A percentile compares a stretch with the other conserved stretches of the same genome.
Evolutionary conservation across 2,888 invertebrate genomes (phyloP).

Genomic region (Pardosa pseudoannulata): DNA sequence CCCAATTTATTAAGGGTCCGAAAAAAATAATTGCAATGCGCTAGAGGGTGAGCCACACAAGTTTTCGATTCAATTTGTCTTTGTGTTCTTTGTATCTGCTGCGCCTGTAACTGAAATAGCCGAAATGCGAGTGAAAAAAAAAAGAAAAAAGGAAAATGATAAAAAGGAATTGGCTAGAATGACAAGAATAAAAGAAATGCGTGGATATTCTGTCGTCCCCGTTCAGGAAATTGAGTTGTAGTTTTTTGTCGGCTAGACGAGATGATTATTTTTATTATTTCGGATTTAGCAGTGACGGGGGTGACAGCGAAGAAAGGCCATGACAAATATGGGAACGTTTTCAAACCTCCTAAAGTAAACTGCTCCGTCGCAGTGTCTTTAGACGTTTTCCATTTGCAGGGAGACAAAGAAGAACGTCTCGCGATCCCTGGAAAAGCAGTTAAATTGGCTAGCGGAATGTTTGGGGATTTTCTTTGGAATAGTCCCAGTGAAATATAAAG

Average conservation of each 20-base stretch:
- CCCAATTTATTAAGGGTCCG: slow-evolving; percentile 53
- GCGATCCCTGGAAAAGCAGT: too few species aligned
- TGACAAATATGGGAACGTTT: slow-evolving; percentile 35
- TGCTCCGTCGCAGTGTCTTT: not conserved
- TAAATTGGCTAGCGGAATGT: too few species aligned
- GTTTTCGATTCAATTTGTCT: slow-evolving; percentile 45
- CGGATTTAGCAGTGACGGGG: slow-evolving; percentile 34
- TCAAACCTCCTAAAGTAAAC: not conserved
- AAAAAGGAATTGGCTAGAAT: not conserved
- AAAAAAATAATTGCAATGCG: slow-evolving; percentile 37
- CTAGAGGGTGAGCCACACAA: slow-evolving; percentile 45
- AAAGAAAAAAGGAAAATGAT: not conserved
- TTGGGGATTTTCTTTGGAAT: too few species aligned
- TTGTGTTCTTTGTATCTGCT: slow-evolving; percentile 26
- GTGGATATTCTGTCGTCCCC: not conserved
- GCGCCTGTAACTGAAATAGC: not conserved
- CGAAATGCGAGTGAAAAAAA: not conserved
- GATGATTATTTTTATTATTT: slow-evolving; percentile 16
- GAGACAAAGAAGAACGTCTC: not conserved
- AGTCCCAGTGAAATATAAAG: too few species aligned
- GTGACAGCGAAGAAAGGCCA: slow-evolving; percentile 6
- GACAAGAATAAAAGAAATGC: slow-evolving; percentile 10
- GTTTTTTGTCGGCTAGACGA: slow-evolving; percentile 21
- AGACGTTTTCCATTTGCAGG: not conserved
- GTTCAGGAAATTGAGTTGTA: slow-evolving; percentile 49